A percentile compares a stretch with the other conserved stretches of the same genome.
These are phyloP conservation scores for Sardina pilchardus DNA, from an alignment of 2,113 vertebrate genomes.

Conservation along the genomic window DNA sequence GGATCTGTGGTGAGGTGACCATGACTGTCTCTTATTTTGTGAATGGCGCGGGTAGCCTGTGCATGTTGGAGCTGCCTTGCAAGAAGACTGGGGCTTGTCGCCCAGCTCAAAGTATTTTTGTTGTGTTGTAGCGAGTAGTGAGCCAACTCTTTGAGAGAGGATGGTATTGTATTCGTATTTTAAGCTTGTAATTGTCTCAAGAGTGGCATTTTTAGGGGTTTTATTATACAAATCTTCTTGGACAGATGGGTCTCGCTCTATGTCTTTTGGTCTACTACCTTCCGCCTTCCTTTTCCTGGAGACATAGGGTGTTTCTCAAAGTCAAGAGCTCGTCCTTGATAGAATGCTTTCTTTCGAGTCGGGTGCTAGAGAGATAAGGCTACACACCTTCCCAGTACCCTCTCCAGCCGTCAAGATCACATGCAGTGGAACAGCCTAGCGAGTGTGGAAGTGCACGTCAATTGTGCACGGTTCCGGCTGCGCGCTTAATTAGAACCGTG, in stretches of 20 bases:
- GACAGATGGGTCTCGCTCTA: neutral
- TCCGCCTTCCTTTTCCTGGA: neutral
- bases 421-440: no score
- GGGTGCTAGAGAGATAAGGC: no score
- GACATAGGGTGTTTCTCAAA: no score
- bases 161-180: constrained; percentile 8
- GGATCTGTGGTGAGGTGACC: neutral
- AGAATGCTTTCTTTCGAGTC: no score
- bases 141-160: neutral
- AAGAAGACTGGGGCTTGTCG: constrained; percentile 17
- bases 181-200: neutral
- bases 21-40: constrained; percentile 12
- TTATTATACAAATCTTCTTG: constrained; percentile 10
- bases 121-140: constrained; percentile 6
- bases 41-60: constrained; percentile 20
- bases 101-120: constrained; percentile 8
- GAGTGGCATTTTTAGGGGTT: neutral
- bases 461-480: no score
- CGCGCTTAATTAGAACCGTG: no score
- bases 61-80: neutral
- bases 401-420: no score
- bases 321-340: no score
- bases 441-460: no score
- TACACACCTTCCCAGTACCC: no score
- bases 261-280: neutral